Base-by-base conservation (phyloP, 2,113 vertebrate genomes). In the Sprattus sprattus region DNA sequence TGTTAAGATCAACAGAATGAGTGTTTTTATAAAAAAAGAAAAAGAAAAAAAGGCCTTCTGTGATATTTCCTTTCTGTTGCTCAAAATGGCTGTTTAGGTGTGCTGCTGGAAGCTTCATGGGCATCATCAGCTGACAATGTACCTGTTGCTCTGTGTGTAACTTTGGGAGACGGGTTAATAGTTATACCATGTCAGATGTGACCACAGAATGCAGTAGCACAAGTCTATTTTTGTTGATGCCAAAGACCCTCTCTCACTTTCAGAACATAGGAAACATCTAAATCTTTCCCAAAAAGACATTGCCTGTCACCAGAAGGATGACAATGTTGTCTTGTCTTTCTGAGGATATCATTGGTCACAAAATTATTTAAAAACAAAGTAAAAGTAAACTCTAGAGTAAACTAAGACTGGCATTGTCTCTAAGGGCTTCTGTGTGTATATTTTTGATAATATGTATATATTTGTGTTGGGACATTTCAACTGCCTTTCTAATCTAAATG, bases 401-500 rank as follows among this genome's bases (percentile, higher is more conserved):
- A 39, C 39, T 67, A 78, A 78, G 71, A 46, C 28, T 22, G 15
- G 83, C 80, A 85, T 87, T 80, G 78, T 47, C 87, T 85, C 52
- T 86, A 88, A 89, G 88, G 88, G 86, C 86, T 89, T 84, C 75
- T 81, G 9, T 82, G n/a, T 85, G 81, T 78, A 8, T 64, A 32
- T 45, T 75, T 86, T 87, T 87, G 45, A 82, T 84, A 54, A 57
- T 81, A 50, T 86, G 75, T 87, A 86, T 83, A 45, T 83, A 85
- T 82, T 85, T 82, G 84, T 84, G 25, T 86, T 86, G 82, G 83
- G 54, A 81, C 82, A 81, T 44, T 88, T 89, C 16, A 87, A 80
- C 83, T 90, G 88, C 83, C 88, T 87, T 89, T 88, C 20, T 39
- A 85, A 83, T 85, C 50, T 67, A 83, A 85, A 81, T 87, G 81